Percentiles rank a stretch among this genome's conserved stretches.
Evolutionary conservation across 2,113 vertebrate species (phyloP).

Genomic region (Lamprotornis superbus): DNA sequence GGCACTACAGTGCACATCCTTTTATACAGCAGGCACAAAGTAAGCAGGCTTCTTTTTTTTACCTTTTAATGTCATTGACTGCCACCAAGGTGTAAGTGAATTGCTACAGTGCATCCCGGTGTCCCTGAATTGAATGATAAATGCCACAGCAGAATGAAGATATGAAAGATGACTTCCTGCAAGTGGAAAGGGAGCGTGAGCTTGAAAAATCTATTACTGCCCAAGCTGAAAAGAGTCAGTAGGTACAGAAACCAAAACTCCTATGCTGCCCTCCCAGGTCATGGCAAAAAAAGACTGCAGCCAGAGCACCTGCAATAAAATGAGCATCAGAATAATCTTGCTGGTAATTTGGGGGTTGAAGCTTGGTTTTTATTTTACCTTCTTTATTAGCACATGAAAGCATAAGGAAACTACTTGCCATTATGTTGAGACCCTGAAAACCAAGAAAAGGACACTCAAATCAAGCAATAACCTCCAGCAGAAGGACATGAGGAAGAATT

Average conservation of each 20-base stretch:
- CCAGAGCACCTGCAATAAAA: neutral
- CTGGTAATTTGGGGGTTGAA: neutral
- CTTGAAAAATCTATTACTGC: neutral
- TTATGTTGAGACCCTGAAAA: neutral
- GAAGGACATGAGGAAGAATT: neutral
- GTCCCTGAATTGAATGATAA: neutral
- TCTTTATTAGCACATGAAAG: neutral
- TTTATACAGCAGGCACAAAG: neutral
- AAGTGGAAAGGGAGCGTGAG: neutral
- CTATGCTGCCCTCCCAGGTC: neutral
- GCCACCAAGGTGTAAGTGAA: neutral
- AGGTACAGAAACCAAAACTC: neutral
- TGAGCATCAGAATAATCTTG: neutral
- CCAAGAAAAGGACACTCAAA: neutral
- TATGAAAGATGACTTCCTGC: neutral
- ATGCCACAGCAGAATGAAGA: neutral
- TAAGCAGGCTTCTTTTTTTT: neutral
- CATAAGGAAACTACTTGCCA: neutral
- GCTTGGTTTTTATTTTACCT: neutral
- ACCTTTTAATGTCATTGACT: neutral
- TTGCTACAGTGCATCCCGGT: neutral
- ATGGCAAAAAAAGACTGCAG: neutral
- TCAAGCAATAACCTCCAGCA: neutral
- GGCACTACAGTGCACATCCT: neutral
- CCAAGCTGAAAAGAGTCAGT: neutral